Conservation (phyloP, 1,140 invertebrate genomes). For the Solenopsis invicta region DNA sequence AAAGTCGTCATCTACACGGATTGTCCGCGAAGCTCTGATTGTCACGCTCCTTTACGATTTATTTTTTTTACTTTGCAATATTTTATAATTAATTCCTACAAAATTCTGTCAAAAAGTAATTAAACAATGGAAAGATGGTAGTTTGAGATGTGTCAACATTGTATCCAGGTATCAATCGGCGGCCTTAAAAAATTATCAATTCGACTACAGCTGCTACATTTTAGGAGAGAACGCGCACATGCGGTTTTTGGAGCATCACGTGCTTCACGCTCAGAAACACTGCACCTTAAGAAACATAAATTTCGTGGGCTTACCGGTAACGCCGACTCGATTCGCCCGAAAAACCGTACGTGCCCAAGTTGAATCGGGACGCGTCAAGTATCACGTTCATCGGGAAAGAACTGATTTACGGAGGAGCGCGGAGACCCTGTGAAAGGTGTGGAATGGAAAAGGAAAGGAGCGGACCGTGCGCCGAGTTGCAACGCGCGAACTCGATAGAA, state of each 20-base stretch:
- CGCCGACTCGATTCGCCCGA: not conserved
- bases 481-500: slow-evolving; percentile 41
- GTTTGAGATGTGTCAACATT: not conserved
- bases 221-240: not conserved
- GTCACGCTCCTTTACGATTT: not conserved
- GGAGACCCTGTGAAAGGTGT: slow-evolving; percentile 23
- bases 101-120: not conserved
- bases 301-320: slow-evolving; percentile 1
- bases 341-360: slow-evolving; percentile 19
- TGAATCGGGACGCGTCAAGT: not conserved
- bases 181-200: not conserved
- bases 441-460: slow-evolving; percentile 49
- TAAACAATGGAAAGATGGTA: not conserved
- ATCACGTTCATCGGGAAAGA: slow-evolving; percentile 5
- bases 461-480: not conserved
- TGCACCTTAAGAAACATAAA: slow-evolving; percentile 3
- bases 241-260: not conserved
- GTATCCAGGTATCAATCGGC: not conserved
- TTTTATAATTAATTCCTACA: not conserved
- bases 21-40: not conserved
- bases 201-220: not conserved
- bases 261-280: not conserved
- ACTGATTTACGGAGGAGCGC: slow-evolving; percentile 14
- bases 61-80: not conserved
- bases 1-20: not conserved